Evolutionary conservation across 2,797 vertebrate species (phyloP).

Genomic region (Echiichthys vipera): DNA sequence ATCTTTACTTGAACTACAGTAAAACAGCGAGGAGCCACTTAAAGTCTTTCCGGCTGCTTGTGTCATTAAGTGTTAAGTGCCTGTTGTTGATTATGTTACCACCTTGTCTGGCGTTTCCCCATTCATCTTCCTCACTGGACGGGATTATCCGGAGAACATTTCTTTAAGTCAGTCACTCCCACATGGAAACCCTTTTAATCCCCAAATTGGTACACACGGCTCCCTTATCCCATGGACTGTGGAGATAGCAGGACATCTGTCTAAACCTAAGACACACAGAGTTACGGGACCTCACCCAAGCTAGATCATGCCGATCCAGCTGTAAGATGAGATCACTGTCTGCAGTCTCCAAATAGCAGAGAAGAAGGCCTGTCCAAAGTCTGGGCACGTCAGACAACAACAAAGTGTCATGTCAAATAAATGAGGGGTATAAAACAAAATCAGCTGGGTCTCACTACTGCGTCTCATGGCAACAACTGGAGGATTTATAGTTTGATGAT

Average conservation of each 20-base stretch:
- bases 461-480: conserved; percentile 5
- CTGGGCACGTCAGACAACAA: conserved; percentile 28
- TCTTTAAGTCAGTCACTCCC: conserved; percentile 6
- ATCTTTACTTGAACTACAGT: not conserved
- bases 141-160: not conserved
- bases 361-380: not conserved
- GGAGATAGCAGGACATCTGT: conserved; percentile 33
- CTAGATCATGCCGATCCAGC: conserved; percentile 4
- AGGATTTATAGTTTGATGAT: conserved; percentile 11
- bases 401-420: not conserved
- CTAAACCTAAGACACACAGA: not conserved
- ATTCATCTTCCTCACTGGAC: not conserved
- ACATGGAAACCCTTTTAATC: conserved; percentile 27
- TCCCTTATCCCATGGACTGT: not conserved
- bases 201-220: conserved; percentile 15
- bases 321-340: conserved; percentile 30
- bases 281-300: conserved; percentile 13
- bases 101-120: not conserved
- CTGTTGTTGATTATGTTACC: not conserved
- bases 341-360: conserved; percentile 21
- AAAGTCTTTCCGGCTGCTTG: not conserved
- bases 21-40: not conserved
- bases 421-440: not conserved
- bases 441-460: not conserved
- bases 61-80: not conserved